Conservation (phyloP, 2,888 invertebrate species). For the Microctonus hyperodae region DNA sequence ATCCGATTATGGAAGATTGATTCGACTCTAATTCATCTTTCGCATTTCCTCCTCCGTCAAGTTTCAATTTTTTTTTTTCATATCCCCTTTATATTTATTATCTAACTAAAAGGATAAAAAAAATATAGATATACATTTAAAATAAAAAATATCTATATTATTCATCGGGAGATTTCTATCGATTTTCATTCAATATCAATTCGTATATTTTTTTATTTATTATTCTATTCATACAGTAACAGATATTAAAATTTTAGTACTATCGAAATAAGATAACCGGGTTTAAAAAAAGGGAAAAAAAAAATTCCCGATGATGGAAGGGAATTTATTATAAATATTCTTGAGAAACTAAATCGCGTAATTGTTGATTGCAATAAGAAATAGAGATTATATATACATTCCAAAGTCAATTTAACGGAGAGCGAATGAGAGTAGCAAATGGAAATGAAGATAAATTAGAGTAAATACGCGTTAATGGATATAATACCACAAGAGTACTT, state of each 20-base stretch:
- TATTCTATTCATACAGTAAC: background rate
- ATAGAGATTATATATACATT: conserved; percentile 11
- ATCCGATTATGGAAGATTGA: conserved; percentile 50
- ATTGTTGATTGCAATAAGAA: conserved; percentile 1
- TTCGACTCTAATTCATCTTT: conserved; percentile 36
- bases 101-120: no score
- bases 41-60: conserved; percentile 8
- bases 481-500: conserved; percentile 56
- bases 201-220: background rate
- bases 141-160: no score
- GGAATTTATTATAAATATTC: background rate
- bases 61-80: background rate
- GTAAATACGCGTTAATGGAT: conserved; percentile 57
- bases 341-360: background rate
- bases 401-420: conserved; percentile 16
- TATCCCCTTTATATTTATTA: background rate
- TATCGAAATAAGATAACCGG: no score
- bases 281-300: background rate
- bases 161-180: background rate
- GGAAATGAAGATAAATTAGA: conserved; percentile 58
- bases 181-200: background rate
- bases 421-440: conserved; percentile 14
- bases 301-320: background rate
- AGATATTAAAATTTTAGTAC: no score
- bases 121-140: no score